Evolutionary conservation across 2,113 vertebrate genomes (phyloP).

Genomic region (Tetrax tetrax): DNA sequence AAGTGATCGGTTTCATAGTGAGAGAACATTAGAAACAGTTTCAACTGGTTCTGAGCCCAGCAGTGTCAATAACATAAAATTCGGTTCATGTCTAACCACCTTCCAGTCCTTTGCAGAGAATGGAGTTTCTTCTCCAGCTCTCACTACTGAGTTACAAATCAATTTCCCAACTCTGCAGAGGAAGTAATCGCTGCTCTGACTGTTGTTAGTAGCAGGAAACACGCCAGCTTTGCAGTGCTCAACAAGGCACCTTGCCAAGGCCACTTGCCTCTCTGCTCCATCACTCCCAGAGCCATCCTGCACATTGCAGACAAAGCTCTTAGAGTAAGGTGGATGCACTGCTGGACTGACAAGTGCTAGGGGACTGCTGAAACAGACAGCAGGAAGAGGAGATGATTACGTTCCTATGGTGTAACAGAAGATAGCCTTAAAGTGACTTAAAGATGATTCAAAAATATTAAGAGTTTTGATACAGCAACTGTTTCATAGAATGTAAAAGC

Average conservation of each 20-base stretch:
- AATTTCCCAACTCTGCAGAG: background rate
- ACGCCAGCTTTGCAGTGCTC: slow-evolving; percentile 20
- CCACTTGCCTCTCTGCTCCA: background rate
- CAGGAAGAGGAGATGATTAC: background rate
- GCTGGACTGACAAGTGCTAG: background rate
- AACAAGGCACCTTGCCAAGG: slow-evolving; percentile 11
- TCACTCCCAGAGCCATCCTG: background rate
- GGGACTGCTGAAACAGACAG: background rate
- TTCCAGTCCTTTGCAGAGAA: background rate
- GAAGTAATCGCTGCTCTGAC: background rate
- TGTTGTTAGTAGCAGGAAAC: background rate
- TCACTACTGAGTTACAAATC: background rate
- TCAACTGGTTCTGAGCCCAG: background rate
- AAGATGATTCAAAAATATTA: background rate
- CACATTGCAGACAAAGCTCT: background rate
- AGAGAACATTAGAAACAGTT: background rate
- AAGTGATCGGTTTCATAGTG: background rate
- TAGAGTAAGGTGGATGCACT: background rate
- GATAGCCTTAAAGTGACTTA: background rate
- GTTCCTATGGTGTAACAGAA: rapidly evolving
- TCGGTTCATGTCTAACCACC: background rate
- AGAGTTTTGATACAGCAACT: background rate
- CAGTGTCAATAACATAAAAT: background rate
- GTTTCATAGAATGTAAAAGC: background rate
- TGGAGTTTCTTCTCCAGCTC: background rate